Evolutionary conservation across 2,888 invertebrate genomes (phyloP).

Genomic region (Agrenia bidenticulata): DNA sequence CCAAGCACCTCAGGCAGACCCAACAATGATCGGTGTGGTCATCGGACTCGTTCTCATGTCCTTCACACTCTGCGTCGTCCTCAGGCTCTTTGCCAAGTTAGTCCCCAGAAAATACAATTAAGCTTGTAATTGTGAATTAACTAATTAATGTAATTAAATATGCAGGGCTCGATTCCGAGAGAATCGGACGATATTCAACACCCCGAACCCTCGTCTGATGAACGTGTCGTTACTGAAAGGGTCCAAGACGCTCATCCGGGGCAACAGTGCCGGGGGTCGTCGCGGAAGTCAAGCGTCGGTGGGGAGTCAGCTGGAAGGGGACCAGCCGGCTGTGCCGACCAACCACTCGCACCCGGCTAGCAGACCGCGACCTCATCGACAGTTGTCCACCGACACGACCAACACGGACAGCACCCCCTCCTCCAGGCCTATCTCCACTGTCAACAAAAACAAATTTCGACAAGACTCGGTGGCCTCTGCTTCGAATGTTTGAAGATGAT

Average conservation of each 20-base stretch:
- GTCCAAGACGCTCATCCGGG: constrained; percentile 50
- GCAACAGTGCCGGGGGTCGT: constrained; percentile 49
- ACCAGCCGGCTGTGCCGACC: constrained; percentile 24
- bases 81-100: constrained; percentile 89
- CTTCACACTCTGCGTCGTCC: constrained; percentile 87
- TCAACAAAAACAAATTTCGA: constrained; percentile 34
- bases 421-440: constrained; percentile 24
- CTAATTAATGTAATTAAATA: constrained; percentile 49
- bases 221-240: constrained; percentile 59
- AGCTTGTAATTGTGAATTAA: background rate
- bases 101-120: constrained; percentile 53
- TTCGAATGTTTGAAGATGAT: too few species aligned
- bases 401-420: constrained; percentile 35
- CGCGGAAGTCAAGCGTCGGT: constrained; percentile 48
- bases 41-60: constrained; percentile 92
- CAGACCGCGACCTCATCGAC: constrained; percentile 31
- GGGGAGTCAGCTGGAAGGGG: constrained; percentile 27
- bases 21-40: constrained; percentile 79
- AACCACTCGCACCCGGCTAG: constrained; percentile 12
- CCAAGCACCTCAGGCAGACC: constrained; percentile 68
- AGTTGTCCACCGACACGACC: constrained; percentile 41
- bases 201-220: constrained; percentile 90
- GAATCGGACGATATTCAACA: constrained; percentile 89
- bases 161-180: constrained; percentile 85
- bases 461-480: constrained; percentile 46